A percentile compares a stretch with the other conserved stretches of the same genome.
phyloP scores from a whole-genome alignment of 2,113 vertebrate species.

The Sylvicapra grimmia region DNA sequence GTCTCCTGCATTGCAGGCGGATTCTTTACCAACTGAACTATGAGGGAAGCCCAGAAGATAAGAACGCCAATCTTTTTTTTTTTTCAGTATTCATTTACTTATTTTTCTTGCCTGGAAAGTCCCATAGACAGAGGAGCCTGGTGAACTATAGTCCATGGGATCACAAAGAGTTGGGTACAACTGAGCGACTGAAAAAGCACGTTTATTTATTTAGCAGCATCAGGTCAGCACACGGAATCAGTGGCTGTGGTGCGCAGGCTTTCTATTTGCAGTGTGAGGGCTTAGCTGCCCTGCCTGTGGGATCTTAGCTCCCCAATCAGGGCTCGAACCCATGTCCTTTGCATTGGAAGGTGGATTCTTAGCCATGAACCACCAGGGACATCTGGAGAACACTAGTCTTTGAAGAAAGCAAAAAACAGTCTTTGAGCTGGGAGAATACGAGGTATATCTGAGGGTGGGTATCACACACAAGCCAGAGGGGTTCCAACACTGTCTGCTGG shows the following conservation, averaged over 20 bases:
- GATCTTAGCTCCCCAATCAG: background rate
- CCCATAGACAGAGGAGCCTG: background rate
- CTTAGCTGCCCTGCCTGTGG: background rate
- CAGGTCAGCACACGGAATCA: background rate
- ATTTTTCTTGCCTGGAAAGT: background rate
- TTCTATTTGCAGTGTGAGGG: background rate
- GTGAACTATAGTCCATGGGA: background rate
- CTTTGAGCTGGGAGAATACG: too few relatives aligned
- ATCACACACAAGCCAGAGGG: background rate
- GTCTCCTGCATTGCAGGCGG: background rate
- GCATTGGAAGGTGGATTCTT: background rate
- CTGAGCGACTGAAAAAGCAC: background rate
- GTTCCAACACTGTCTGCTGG: background rate
- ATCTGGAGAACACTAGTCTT: background rate
- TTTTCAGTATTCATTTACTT: background rate
- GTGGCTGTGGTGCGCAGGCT: background rate
- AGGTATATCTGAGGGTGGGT: background rate
- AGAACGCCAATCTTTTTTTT: background rate
- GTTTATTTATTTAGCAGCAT: background rate
- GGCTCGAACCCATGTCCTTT: rapidly evolving
- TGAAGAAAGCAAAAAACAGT: background rate
- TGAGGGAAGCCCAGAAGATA: background rate
- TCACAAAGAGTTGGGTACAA: background rate
- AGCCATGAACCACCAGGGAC: background rate
- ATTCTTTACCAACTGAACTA: background rate